Evolutionary conservation across 2,888 invertebrate species (phyloP).

Genomic region (Amiota minor): DNA sequence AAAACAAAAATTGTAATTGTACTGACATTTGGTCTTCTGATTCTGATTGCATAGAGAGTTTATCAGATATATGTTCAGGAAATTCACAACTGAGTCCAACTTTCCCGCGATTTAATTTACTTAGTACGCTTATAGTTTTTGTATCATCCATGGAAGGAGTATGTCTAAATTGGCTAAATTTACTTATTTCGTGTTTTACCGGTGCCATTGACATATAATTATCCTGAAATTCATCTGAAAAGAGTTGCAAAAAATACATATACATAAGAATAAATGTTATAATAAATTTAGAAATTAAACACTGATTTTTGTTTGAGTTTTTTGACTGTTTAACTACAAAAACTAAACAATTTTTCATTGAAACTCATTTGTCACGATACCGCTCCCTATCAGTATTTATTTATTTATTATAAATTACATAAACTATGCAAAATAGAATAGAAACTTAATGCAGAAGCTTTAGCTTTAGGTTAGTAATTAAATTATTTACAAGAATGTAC

Average conservation of each 20-base stretch:
- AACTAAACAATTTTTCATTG: not conserved
- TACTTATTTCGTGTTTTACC: constrained; percentile 46
- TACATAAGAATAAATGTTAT: not conserved
- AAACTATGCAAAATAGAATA: no score
- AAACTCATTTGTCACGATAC: no score
- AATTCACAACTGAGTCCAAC: constrained; percentile 44
- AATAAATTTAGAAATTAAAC: not conserved
- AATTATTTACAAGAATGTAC: no score
- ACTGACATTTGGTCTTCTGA: constrained; percentile 51
- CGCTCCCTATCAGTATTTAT: no score
- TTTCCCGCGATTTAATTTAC: constrained; percentile 32
- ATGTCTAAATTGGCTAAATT: constrained; percentile 36
- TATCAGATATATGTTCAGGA: constrained; percentile 55
- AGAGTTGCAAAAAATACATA: not conserved
- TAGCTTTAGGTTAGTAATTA: no score
- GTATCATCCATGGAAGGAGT: constrained; percentile 31
- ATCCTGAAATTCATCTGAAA: constrained; percentile 46
- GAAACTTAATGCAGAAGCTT: no score
- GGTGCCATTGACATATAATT: constrained; percentile 59
- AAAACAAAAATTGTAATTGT: constrained; percentile 36
- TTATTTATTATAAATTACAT: no score
- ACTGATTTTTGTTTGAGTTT: not conserved
- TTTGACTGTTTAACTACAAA: not conserved
- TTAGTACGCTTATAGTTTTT: constrained; percentile 24
- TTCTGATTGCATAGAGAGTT: constrained; percentile 45